A percentile compares a stretch with the other conserved stretches of the same genome.
phyloP scores from a whole-genome alignment of 2,888 invertebrate species.

The Octodonta nipae region DNA sequence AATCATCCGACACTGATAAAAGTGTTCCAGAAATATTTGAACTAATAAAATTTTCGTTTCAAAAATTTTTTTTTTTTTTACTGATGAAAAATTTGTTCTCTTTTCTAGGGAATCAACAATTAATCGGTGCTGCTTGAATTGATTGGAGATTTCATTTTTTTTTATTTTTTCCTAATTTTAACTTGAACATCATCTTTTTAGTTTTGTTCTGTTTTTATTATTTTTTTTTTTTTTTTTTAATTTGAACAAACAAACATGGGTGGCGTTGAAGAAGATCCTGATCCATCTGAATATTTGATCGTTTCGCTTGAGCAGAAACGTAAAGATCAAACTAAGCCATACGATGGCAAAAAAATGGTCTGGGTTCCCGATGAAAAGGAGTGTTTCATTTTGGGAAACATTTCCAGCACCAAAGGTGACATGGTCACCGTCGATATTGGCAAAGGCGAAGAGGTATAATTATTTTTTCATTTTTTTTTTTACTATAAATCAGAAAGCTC shows the following conservation, averaged over 20 bases:
- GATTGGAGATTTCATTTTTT: no score
- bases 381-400: slow-evolving; percentile 92
- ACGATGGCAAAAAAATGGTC: slow-evolving; percentile 98
- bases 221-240: slow-evolving; percentile 52
- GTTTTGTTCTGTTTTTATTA: slow-evolving; percentile 61
- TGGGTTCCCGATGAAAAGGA: slow-evolving; percentile 99
- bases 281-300: slow-evolving; percentile 89
- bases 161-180: no score
- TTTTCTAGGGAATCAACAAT: no score
- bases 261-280: slow-evolving; percentile 77
- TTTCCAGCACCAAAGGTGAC: slow-evolving; percentile 97
- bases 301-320: slow-evolving; percentile 91
- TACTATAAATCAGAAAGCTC: no score
- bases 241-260: slow-evolving; percentile 51
- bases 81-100: no score
- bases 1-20: no score
- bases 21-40: no score
- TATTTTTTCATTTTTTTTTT: no score
- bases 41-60: no score
- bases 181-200: no score
- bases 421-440: slow-evolving; percentile 84
- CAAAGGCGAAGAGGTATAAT: slow-evolving; percentile 89
- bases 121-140: no score
- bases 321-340: slow-evolving; percentile 96
- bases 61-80: no score